Conservation (phyloP, 2,888 invertebrate species). For the Pollenia labialis region DNA sequence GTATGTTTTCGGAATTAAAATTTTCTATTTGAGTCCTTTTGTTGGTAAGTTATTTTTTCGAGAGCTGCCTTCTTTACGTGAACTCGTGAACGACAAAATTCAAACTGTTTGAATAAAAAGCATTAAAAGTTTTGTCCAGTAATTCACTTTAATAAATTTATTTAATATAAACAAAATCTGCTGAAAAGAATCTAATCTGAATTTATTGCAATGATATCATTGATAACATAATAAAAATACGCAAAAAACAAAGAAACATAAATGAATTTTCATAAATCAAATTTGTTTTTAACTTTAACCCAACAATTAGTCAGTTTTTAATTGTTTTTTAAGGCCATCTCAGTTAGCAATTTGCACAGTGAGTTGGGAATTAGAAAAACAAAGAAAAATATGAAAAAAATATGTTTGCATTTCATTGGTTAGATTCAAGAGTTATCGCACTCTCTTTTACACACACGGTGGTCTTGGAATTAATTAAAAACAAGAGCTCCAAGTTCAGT, state of each 20-base stretch:
- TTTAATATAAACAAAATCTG: neutral
- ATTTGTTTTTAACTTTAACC: conserved; percentile 24
- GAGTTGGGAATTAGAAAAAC: neutral
- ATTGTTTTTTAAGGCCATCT: conserved; percentile 1
- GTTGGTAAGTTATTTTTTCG: neutral
- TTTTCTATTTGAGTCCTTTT: neutral
- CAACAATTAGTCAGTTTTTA: conserved; percentile 39
- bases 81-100: no score
- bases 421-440: no score
- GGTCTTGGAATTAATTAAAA: no score
- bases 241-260: neutral
- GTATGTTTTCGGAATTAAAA: neutral
- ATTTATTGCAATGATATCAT: conserved; percentile 49
- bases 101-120: no score
- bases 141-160: no score
- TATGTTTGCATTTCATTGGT: no score
- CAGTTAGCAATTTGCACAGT: neutral
- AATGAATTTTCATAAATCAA: conserved; percentile 34
- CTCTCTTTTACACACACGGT: no score
- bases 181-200: neutral
- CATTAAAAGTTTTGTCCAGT: no score
- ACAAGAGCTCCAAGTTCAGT: no score
- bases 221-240: conserved; percentile 17
- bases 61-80: no score
- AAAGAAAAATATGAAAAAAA: no score